Base-by-base conservation (phyloP, 2,888 invertebrate genomes). In the Octodonta nipae region DNA sequence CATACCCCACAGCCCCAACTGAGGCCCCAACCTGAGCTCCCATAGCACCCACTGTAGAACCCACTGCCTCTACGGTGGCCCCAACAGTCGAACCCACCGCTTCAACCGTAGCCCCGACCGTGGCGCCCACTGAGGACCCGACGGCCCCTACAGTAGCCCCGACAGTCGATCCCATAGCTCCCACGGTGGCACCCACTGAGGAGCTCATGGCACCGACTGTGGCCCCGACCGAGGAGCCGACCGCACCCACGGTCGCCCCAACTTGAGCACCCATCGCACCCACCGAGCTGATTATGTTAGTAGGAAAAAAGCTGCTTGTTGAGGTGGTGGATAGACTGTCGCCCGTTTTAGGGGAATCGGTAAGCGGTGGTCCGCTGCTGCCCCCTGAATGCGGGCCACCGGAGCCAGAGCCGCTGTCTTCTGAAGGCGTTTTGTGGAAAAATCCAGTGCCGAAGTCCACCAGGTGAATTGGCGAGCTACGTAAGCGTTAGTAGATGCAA, bases 361-460 rank as follows among this genome's bases (percentile, higher is more conserved):
- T 60, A 56, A 59, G 61, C 52, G 66, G 68, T 60, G 78, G 70
- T 66, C 81, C 74, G 32, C 64, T 60, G 29, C 58, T 54, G 33
- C 48, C 45, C 24, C 62, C 61, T n/a, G 56, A 47, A 36, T 57
- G 52, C 60, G 63, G 59, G 16, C 49, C 58, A 46, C 67, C 64
- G 51, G 67, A 66, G 49, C 72, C 71, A 61, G 80, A 80, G 64
- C 76, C 75, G 69, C 86, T 86, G 70, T 87, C 87, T 63, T 85
- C 85, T 59, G 86, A 86, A 56, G 86, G 87, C 71, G 86, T 86
- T 73, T 80, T 84, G 65, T 78, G 71, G 73, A 91, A 88, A 64
- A 89, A 74, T 66, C 89, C 89, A 58, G 87, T 84, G 65, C 91
- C 87, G 69, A 92, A 85, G 75, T 91, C 91, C 66, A 89, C 89